Evolutionary conservation across 2,797 vertebrate species (phyloP).

Genomic region (Lithobates sylvaticus): DNA sequence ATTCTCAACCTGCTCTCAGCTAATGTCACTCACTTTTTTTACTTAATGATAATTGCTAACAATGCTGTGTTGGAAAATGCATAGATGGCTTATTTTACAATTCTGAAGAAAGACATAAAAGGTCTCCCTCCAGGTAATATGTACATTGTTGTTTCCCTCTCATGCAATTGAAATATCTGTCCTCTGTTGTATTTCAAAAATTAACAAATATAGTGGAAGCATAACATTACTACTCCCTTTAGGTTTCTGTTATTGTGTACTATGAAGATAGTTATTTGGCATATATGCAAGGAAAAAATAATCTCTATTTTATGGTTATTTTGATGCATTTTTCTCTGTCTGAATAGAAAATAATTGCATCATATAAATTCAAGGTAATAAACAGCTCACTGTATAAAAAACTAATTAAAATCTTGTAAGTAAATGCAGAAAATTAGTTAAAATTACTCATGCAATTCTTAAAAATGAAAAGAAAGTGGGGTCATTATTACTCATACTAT

Average conservation of each 20-base stretch:
- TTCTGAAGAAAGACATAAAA: not conserved
- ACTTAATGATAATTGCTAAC: not conserved
- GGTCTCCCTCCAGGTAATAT: conserved; percentile 4
- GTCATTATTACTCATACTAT: conserved; percentile 69
- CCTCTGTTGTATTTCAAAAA: conserved; percentile 30
- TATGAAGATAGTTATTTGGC: conserved; percentile 40
- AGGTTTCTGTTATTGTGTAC: conserved; percentile 52
- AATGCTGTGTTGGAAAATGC: not conserved
- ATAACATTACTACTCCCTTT: conserved; percentile 36
- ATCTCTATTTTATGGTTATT: conserved; percentile 59
- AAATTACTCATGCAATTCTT: conserved; percentile 73
- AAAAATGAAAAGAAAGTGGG: conserved; percentile 75
- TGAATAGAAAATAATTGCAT: conserved; percentile 66
- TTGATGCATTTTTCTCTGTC: conserved; percentile 64
- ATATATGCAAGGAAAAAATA: conserved; percentile 58
- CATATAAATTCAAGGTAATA: conserved; percentile 66
- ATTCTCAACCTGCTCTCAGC: not conserved
- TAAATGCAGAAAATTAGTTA: conserved; percentile 75
- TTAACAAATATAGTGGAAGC: conserved; percentile 34
- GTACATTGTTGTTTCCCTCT: conserved; percentile 19
- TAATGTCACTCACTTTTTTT: conserved; percentile 8
- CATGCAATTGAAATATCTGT: conserved; percentile 38
- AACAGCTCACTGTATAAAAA: conserved; percentile 66
- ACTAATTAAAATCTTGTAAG: conserved; percentile 74
- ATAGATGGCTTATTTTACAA: not conserved